Percentiles rank a stretch among this genome's conserved stretches.
Conservation (phyloP, 2,888 invertebrate genomes). For the Tryphoninae sp. region DNA sequence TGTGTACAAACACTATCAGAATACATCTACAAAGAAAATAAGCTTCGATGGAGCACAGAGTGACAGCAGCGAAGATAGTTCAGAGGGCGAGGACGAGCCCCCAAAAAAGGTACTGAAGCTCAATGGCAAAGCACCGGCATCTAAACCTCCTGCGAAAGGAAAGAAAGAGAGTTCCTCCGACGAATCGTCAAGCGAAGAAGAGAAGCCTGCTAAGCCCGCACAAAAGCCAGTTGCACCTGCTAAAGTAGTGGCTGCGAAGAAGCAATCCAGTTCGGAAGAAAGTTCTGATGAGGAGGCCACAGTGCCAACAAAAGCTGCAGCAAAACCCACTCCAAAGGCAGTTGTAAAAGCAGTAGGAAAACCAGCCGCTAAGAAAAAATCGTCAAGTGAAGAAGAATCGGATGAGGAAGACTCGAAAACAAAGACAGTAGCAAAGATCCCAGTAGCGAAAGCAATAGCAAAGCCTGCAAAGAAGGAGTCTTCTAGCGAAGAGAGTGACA, state of each 20-base stretch:
- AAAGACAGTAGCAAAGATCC: constrained; percentile 66
- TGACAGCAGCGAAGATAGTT: constrained; percentile 77
- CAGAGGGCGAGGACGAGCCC: constrained; percentile 75
- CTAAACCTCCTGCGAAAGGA: constrained; percentile 61
- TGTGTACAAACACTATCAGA: constrained; percentile 84
- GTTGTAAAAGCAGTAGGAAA: constrained; percentile 58
- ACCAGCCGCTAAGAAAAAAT: constrained; percentile 66
- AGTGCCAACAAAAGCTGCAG: constrained; percentile 19
- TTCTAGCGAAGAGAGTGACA: constrained; percentile 79
- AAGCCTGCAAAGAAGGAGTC: constrained; percentile 73
- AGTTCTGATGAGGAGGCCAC: constrained; percentile 72
- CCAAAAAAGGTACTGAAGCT: constrained; percentile 69
- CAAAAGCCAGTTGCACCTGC: constrained; percentile 68
- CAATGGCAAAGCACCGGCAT: constrained; percentile 70
- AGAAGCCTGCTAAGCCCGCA: constrained; percentile 72
- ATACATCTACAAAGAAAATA: constrained; percentile 82
- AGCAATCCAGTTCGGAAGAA: constrained; percentile 77
- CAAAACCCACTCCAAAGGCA: constrained; percentile 47
- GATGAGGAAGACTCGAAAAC: constrained; percentile 74
- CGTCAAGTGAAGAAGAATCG: constrained; percentile 74
- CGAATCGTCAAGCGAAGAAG: constrained; percentile 74
- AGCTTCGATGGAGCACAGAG: constrained; percentile 74
- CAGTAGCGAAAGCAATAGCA: constrained; percentile 28
- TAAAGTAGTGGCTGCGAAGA: constrained; percentile 69
- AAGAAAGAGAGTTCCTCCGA: constrained; percentile 72